Evolutionary conservation across 2,888 invertebrate species (phyloP).

Genomic region (Heteropelma amictum): DNA sequence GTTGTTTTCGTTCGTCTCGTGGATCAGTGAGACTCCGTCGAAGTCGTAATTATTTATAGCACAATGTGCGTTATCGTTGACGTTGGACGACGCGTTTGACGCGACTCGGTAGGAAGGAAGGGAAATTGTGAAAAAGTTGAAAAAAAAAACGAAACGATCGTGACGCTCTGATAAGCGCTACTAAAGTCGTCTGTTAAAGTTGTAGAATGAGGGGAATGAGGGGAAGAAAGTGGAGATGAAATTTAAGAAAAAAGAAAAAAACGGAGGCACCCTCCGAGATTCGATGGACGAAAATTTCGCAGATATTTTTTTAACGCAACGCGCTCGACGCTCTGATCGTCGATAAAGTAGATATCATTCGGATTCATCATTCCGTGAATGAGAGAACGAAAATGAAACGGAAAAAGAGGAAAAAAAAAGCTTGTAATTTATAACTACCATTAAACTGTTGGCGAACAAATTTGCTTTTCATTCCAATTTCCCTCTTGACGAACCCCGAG

Average conservation of each 20-base stretch:
- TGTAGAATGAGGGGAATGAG: constrained; percentile 6
- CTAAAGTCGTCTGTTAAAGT: constrained; percentile 3
- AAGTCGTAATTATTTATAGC: constrained; percentile 38
- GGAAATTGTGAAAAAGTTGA: neutral
- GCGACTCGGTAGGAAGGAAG: no score
- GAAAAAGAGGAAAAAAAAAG: constrained; percentile 29
- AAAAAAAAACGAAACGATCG: neutral
- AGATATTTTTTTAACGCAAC: constrained; percentile 48
- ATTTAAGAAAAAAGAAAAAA: neutral
- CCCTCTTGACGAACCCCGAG: constrained; percentile 39
- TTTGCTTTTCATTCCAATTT: constrained; percentile 58
- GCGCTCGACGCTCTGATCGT: constrained; percentile 39
- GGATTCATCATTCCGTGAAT: constrained; percentile 56
- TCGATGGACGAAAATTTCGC: constrained; percentile 35
- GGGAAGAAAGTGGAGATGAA: neutral
- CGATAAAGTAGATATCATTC: constrained; percentile 29
- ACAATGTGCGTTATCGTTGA: constrained; percentile 30
- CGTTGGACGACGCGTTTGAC: constrained; percentile 17
- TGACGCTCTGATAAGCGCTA: constrained; percentile 17
- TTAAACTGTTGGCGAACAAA: constrained; percentile 59
- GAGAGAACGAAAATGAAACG: constrained; percentile 39
- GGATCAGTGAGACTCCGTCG: neutral
- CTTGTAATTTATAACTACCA: constrained; percentile 56
- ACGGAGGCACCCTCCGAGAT: constrained; percentile 26
- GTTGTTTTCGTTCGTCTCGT: neutral